These are phyloP conservation scores for chimpanzee (Pan troglodytes) DNA, from an alignment of 2,113 vertebrate species.

Conservation along the genomic window DNA sequence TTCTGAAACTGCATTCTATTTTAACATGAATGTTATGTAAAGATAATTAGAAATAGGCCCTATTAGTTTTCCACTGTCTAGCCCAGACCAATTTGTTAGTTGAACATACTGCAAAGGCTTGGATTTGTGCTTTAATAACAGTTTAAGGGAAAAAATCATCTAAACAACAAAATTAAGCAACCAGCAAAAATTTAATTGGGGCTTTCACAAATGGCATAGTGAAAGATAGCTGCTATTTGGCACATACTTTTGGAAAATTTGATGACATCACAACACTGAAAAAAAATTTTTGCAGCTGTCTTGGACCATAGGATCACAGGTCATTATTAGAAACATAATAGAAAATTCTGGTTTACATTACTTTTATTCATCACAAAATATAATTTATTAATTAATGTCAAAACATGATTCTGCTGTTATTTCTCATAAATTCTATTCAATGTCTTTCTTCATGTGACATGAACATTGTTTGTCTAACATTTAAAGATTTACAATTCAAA, in stretches of 20 bases:
- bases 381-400: too few species aligned
- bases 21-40: neutral
- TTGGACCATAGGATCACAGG: neutral
- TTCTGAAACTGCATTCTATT: constrained; percentile 20
- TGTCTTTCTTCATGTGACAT: neutral
- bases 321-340: neutral
- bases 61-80: neutral
- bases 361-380: neutral
- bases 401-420: neutral
- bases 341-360: neutral
- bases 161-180: neutral
- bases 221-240: neutral
- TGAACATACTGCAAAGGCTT: neutral
- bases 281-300: neutral
- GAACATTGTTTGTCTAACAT: neutral
- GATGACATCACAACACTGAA: neutral
- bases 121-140: neutral
- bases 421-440: neutral
- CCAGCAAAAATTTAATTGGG: neutral
- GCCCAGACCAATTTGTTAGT: neutral
- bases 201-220: neutral
- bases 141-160: neutral
- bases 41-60: neutral
- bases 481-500: neutral
- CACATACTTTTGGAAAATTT: neutral